Percentiles rank a stretch among this genome's conserved stretches.
These are phyloP conservation scores for Nymphalis urticae DNA, from an alignment of 2,888 invertebrate genomes.

Conservation along the genomic window DNA sequence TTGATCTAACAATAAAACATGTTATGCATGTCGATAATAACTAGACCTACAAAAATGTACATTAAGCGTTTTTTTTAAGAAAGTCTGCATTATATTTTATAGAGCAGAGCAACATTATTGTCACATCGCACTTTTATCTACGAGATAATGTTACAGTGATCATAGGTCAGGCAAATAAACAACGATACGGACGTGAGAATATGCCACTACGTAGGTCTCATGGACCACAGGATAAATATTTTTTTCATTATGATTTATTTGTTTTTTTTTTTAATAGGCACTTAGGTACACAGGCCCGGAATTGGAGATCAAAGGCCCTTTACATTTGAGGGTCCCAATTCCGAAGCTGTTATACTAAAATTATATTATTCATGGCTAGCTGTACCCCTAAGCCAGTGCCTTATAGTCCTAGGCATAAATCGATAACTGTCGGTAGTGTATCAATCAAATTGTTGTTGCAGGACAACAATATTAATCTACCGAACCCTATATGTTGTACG, in stretches of 20 bases:
- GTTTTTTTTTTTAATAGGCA: no score
- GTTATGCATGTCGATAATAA: neutral
- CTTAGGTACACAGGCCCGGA: no score
- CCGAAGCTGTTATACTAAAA: no score
- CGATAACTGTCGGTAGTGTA: no score
- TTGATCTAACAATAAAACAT: no score
- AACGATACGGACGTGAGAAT: constrained; percentile 24
- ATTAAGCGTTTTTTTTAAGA: constrained; percentile 16
- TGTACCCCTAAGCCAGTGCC: no score
- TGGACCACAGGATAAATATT: neutral
- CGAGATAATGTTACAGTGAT: constrained; percentile 22
- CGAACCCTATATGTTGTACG: neutral
- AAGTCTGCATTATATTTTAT: constrained; percentile 10
- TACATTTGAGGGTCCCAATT: no score
- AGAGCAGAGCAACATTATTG: constrained; percentile 14
- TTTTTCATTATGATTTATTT: no score
- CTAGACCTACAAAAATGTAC: neutral
- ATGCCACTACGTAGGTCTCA: neutral
- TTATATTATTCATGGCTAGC: no score
- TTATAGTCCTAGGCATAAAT: no score
- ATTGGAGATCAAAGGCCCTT: no score
- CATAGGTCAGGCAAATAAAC: constrained; percentile 32
- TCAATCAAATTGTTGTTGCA: no score
- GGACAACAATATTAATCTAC: neutral
- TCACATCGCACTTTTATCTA: constrained; percentile 19